Evolutionary conservation across 2,888 invertebrate genomes (phyloP), one percentile per base, ranked within the genome.

Genomic region (Cephus pulcher): DNA sequence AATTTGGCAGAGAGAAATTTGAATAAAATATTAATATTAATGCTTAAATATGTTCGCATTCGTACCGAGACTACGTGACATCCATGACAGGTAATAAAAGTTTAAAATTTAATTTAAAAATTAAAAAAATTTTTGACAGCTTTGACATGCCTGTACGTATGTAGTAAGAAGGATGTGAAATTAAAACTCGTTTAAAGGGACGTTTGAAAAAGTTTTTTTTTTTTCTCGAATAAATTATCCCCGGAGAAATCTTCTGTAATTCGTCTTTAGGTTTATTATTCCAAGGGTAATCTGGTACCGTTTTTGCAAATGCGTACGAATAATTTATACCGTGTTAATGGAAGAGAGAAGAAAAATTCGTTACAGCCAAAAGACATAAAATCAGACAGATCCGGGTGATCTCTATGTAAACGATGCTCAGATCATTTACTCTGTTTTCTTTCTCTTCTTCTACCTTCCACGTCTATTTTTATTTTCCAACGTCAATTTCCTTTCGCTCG

Each of bases 401-500:
- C 56, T 23, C 15, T 56, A 56, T 56, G 56, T 56, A 56, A 56
- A 56, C 56, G 56, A 23, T 56, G 23, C 56, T 56, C 56, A 23
- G 56, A 56, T 56, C 56, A 23, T 56, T 56, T 56, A 56, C 56
- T 56, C 56, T 56, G 56, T 56, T 56, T 56, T 56, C 56, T 56
- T 34, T 75, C 30, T 78, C 40, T 75, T 33, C 11, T 76, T 77
- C 15, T 15, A 73, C 71, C 3, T 56, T 70, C 68, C 30, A 71
- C n/a, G 69, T 34, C 78, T 56, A 33, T 68, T 56, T 56, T 56
- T 56, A 56, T 75, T 37, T 76, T 75, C 34, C 40, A 56, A 75
- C 56, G 56, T 56, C 56, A 56, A 56, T 56, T 56, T 56, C 9
- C 56, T 56, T 56, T 56, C 56, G 56, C 56, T 23, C 56, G 56